Percentiles rank a stretch among this genome's conserved stretches.
phyloP scores from a whole-genome alignment of 1,140 invertebrate species.

The Nomia melanderi region DNA sequence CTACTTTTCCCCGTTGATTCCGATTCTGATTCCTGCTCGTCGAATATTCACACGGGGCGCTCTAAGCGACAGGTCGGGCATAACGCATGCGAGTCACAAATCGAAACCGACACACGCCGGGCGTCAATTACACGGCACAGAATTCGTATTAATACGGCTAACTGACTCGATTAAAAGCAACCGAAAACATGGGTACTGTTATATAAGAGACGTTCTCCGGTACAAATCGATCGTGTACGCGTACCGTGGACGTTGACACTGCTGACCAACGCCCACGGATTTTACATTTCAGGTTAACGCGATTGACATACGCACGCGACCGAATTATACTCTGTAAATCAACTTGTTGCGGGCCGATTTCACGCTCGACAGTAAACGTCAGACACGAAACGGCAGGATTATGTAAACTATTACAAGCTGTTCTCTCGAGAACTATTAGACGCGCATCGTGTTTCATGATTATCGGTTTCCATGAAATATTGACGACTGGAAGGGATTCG shows the following conservation, averaged over 20 bases:
- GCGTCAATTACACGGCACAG: slow-evolving; percentile 26
- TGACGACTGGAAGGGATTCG: no score
- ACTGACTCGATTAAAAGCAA: slow-evolving; percentile 31
- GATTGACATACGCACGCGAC: slow-evolving; percentile 39
- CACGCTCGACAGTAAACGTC: neutral
- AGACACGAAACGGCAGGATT: neutral
- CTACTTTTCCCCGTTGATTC: no score
- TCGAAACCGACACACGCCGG: neutral
- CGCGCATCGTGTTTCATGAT: no score
- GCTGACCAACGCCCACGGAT: slow-evolving; percentile 67
- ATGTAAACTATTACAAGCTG: neutral
- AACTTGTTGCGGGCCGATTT: slow-evolving; percentile 8
- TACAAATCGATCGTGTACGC: slow-evolving; percentile 27
- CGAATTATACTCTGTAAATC: slow-evolving; percentile 18
- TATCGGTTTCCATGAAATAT: no score
- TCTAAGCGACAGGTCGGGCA: neutral
- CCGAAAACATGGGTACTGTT: slow-evolving; percentile 53
- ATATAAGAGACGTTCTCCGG: slow-evolving; percentile 23
- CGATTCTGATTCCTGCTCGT: neutral
- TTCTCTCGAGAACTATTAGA: neutral
- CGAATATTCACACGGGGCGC: no score
- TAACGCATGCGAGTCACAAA: slow-evolving; percentile 2
- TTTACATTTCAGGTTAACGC: slow-evolving; percentile 72
- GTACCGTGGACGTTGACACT: slow-evolving; percentile 57
- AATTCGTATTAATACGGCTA: slow-evolving; percentile 46